Conservation (phyloP, 2,797 vertebrate genomes). For the Rhinatrema bivittatum region DNA sequence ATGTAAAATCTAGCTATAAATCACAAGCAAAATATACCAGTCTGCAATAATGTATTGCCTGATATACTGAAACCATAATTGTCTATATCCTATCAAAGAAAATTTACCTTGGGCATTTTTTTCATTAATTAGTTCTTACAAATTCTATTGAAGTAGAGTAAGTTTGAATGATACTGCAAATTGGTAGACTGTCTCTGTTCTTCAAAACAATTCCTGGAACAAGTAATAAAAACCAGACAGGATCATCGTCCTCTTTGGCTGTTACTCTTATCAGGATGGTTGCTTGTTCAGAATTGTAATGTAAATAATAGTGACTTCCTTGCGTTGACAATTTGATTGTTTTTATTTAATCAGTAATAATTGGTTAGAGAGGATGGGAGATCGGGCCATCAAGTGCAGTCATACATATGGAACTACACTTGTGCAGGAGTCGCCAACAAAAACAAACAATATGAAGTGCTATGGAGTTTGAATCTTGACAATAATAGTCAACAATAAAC, state of each 20-base stretch:
- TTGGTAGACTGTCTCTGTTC: neutral
- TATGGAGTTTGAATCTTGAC: too few species aligned
- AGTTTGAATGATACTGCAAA: neutral
- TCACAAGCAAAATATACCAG: too few species aligned
- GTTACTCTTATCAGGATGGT: constrained; percentile 34
- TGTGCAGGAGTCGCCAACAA: neutral
- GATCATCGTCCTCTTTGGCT: constrained; percentile 10
- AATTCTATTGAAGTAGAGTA: constrained; percentile 5
- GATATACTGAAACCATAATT: too few species aligned
- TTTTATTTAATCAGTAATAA: too few species aligned
- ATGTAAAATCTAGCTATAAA: too few species aligned
- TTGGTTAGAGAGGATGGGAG: constrained; percentile 3
- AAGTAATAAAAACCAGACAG: constrained; percentile 12
- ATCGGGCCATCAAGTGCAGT: neutral
- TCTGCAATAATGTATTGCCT: too few species aligned
- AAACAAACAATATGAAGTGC: too few species aligned
- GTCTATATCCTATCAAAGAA: too few species aligned
- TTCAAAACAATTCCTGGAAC: constrained; percentile 4
- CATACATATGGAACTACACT: neutral
- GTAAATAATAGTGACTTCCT: constrained; percentile 30
- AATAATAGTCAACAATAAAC: too few species aligned
- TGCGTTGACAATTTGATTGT: constrained; percentile 12
- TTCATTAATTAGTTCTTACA: too few species aligned
- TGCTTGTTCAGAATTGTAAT: constrained; percentile 21
- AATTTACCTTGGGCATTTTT: too few species aligned